Conservation (phyloP, 2,797 vertebrate genomes). For the Esox lucius region DNA sequence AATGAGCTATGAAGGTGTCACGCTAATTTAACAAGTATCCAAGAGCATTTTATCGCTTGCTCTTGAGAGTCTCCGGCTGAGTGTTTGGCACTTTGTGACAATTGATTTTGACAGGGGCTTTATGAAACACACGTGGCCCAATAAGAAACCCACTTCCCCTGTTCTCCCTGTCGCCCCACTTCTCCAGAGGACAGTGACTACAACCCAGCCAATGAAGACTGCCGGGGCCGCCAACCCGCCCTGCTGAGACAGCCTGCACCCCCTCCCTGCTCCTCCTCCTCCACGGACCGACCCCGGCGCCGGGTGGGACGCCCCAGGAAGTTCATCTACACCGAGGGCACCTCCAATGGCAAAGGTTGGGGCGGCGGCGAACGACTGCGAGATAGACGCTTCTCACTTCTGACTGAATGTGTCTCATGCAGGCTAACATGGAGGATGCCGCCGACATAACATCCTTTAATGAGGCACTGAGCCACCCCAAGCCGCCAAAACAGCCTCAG, state of each 20-base stretch:
- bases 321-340: slow-evolving; percentile 71
- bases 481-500: too few relatives aligned
- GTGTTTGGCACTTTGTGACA: too few relatives aligned
- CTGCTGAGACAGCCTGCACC: slow-evolving; percentile 60
- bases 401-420: neutral
- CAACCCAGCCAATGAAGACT: slow-evolving; percentile 87
- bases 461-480: too few relatives aligned
- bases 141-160: too few relatives aligned
- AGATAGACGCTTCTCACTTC: neutral
- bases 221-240: slow-evolving; percentile 72
- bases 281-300: slow-evolving; percentile 83
- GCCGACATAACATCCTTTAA: neutral
- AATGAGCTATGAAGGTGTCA: too few relatives aligned
- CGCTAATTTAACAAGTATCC: too few relatives aligned
- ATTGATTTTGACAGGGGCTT: too few relatives aligned
- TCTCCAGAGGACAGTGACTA: slow-evolving; percentile 93
- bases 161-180: neutral
- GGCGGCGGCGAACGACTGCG: neutral
- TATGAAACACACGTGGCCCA: too few relatives aligned
- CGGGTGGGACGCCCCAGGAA: slow-evolving; percentile 91
- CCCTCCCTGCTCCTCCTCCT: slow-evolving; percentile 73
- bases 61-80: too few relatives aligned
- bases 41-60: too few relatives aligned
- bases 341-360: slow-evolving; percentile 62
- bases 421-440: neutral